A percentile compares a stretch with the other conserved stretches of the same genome.
Conservation (phyloP, 2,797 vertebrate genomes). For the Anguilla pacifica region DNA sequence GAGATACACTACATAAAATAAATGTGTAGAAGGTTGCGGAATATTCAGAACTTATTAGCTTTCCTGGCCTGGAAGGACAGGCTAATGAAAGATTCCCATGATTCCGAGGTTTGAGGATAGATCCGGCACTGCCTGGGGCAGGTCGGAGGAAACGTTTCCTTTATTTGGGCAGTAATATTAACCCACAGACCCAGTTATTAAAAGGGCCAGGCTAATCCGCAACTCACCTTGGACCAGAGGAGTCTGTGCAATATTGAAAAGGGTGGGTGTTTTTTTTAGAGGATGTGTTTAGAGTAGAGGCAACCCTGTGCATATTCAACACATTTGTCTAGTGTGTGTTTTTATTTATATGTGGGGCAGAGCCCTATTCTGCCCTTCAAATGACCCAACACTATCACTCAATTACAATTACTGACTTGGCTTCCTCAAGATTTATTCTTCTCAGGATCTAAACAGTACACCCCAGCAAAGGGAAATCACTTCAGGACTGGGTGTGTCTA, state of each 20-base stretch:
- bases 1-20: too few species aligned
- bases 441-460: too few species aligned
- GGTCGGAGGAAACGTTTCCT: neutral
- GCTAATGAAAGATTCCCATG: neutral
- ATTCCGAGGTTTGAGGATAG: neutral
- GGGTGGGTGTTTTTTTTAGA: too few species aligned
- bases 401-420: neutral
- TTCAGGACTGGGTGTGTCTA: neutral
- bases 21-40: too few species aligned
- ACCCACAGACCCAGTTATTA: neutral
- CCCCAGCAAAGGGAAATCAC: neutral
- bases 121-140: neutral
- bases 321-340: neutral
- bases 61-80: neutral
- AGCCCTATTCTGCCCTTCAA: neutral
- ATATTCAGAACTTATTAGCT: too few species aligned
- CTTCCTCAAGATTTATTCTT: neutral
- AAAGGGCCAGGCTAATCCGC: neutral
- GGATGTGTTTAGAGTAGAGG: neutral
- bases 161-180: neutral
- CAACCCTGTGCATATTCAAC: neutral
- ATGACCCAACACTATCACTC: neutral
- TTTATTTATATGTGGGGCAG: neutral
- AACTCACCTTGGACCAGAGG: neutral
- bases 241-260: neutral